These are phyloP conservation scores for Stomatorhinus ivindoensis DNA, from an alignment of 2,113 vertebrate genomes.

Conservation along the genomic window DNA sequence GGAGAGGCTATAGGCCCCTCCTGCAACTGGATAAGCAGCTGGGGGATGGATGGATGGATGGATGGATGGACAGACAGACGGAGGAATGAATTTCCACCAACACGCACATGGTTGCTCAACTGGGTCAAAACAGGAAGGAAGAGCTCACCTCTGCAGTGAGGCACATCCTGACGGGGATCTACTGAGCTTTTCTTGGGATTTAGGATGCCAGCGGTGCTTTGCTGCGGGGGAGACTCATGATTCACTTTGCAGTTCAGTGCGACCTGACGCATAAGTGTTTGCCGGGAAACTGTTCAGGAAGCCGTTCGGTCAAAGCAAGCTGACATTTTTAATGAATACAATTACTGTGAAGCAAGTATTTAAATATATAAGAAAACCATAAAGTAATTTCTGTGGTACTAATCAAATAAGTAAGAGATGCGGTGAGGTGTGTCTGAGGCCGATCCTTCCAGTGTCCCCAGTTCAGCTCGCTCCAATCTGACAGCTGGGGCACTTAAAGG, in stretches of 20 bases:
- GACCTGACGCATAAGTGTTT: not conserved
- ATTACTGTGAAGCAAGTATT: not conserved
- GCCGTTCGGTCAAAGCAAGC: not conserved
- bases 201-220: not conserved
- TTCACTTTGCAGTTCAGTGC: not conserved
- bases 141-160: not conserved
- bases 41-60: not conserved
- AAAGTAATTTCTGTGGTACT: not conserved
- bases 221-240: not conserved
- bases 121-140: not conserved
- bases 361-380: not conserved
- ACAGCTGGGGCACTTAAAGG: not conserved
- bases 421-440: not conserved
- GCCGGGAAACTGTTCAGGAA: not conserved
- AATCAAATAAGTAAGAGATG: not conserved
- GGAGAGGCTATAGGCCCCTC: not conserved
- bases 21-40: not conserved
- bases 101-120: not conserved
- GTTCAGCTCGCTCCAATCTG: not conserved
- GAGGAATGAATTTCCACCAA: not conserved
- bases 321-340: not conserved
- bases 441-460: not conserved
- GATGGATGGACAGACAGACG: not conserved
- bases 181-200: not conserved
- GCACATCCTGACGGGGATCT: not conserved